phyloP scores from a whole-genome alignment of 2,113 vertebrate species.

The Ictidomys tridecemlineatus region DNA sequence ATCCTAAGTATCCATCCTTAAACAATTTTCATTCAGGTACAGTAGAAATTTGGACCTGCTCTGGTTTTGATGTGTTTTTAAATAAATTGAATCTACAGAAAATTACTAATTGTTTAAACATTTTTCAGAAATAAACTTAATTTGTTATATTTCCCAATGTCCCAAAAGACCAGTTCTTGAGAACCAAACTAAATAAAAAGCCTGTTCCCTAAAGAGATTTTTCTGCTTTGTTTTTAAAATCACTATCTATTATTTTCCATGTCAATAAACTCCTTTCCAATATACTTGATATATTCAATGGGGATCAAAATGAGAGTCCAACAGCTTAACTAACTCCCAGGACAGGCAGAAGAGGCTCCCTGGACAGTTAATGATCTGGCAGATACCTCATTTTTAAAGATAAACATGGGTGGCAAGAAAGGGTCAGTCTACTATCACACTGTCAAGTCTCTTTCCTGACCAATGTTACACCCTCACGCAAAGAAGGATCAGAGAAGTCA shows the following conservation, averaged over 20 bases:
- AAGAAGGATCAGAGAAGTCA: not conserved
- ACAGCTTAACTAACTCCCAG: not conserved
- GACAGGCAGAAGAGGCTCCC: not conserved
- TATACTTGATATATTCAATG: not conserved
- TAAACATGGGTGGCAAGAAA: not conserved
- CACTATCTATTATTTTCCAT: not conserved
- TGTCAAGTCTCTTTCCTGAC: not conserved
- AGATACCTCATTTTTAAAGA: not conserved
- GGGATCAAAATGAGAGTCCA: conserved; percentile 34
- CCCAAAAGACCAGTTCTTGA: not conserved
- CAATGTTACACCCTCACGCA: not conserved
- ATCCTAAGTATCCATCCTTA: not conserved
- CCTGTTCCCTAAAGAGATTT: not conserved
- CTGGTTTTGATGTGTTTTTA: not conserved
- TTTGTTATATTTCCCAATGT: conserved; percentile 10
- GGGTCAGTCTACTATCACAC: not conserved
- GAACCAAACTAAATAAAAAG: conserved; percentile 42
- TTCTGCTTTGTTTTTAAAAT: conserved; percentile 43
- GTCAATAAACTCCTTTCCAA: conserved; percentile 45
- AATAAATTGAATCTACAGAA: not conserved
- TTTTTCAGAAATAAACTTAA: not conserved
- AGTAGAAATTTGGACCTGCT: not conserved
- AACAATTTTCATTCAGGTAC: not conserved
- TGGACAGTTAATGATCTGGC: not conserved
- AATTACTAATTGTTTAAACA: not conserved